Conservation (phyloP, 2,888 invertebrate genomes). For the Alviniconcha strummeri region DNA sequence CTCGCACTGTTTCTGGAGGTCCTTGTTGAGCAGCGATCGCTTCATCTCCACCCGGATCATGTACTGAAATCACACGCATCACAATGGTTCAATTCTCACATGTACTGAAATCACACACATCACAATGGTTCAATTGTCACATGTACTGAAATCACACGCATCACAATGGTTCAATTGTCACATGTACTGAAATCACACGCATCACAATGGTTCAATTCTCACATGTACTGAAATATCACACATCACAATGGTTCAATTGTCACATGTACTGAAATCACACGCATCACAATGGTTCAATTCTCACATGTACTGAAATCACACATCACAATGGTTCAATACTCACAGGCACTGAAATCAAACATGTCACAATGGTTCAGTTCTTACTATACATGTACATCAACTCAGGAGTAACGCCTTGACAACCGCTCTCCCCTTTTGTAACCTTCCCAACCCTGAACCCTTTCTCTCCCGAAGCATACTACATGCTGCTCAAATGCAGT, state of each 20-base stretch:
- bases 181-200: neutral
- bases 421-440: no score
- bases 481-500: no score
- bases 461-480: no score
- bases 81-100: neutral
- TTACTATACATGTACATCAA: neutral
- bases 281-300: neutral
- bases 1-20: slow-evolving; percentile 87
- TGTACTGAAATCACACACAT: neutral
- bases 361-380: neutral
- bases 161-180: no score
- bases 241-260: neutral
- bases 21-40: slow-evolving; percentile 90
- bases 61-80: slow-evolving; percentile 64
- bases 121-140: neutral
- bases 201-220: neutral
- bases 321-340: neutral
- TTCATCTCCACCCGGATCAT: slow-evolving; percentile 88
- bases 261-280: slow-evolving; percentile 66
- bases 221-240: neutral
- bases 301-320: no score
- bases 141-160: neutral
- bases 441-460: no score
- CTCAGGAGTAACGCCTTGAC: no score
- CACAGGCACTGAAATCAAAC: neutral